These are phyloP conservation scores for Eupeodes corollae DNA, from an alignment of 1,140 invertebrate species.

Conservation along the genomic window DNA sequence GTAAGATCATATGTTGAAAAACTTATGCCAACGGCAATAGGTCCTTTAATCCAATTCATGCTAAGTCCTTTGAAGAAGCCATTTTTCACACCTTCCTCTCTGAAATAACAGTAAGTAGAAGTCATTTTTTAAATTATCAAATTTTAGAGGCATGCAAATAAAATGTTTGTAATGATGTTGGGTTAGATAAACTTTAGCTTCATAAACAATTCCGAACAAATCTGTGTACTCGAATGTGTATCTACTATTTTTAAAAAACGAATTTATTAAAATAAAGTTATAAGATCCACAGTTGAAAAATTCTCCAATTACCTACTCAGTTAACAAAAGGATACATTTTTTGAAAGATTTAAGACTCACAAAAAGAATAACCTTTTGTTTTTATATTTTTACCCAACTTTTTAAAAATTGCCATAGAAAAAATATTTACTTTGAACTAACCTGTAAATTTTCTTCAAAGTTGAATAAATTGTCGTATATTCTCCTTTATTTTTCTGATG, in stretches of 20 bases:
- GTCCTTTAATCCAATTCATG: constrained; percentile 99
- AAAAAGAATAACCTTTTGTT: no score
- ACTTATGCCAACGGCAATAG: constrained; percentile 94
- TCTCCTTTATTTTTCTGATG: constrained; percentile 10
- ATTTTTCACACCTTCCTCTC: constrained; percentile 73
- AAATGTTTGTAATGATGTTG: no score
- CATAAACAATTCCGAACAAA: no score
- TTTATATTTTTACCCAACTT: no score
- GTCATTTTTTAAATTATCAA: no score
- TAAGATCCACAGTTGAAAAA: not conserved
- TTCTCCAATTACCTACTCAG: no score
- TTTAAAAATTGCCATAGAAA: not conserved
- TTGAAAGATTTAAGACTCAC: no score
- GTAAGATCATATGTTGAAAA: constrained; percentile 91
- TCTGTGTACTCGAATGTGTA: no score
- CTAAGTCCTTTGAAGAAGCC: constrained; percentile 96
- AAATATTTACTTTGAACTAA: constrained; percentile 2
- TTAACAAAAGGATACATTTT: no score
- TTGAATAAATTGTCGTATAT: constrained; percentile 25
- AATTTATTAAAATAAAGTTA: not conserved
- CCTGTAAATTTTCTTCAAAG: constrained; percentile 29
- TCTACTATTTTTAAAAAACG: no score
- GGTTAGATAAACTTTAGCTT: no score
- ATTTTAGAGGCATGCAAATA: no score
- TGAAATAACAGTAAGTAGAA: constrained; percentile 26